Percentiles rank a stretch among this genome's conserved stretches.
phyloP scores from a whole-genome alignment of 1,140 invertebrate species.

The Mamestra configurata region DNA sequence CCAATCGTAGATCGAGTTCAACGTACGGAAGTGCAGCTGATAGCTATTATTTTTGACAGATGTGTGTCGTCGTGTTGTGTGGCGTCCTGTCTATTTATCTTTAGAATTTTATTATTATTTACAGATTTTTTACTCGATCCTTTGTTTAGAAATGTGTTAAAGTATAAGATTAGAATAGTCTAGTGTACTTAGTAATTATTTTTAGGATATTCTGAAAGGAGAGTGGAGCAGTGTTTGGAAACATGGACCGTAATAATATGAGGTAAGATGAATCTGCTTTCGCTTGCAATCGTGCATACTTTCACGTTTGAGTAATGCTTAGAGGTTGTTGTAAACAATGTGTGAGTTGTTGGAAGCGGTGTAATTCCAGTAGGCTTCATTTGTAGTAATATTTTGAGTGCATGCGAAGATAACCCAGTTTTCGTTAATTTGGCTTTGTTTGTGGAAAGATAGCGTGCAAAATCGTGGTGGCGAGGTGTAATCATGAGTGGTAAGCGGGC shows the following conservation, averaged over 20 bases:
- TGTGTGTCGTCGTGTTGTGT: conserved; percentile 69
- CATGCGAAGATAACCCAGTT: conserved; percentile 31
- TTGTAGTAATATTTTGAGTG: neutral
- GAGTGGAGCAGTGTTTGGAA: conserved; percentile 53
- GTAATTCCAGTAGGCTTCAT: neutral
- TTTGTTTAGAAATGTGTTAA: conserved; percentile 72
- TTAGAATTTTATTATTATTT: conserved; percentile 67
- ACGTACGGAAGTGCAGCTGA: conserved; percentile 61
- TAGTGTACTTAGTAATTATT: conserved; percentile 60
- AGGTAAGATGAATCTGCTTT: conserved; percentile 72
- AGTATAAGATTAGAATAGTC: conserved; percentile 62
- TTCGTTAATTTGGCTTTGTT: conserved; percentile 32
- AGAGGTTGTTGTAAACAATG: neutral
- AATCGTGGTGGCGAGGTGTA: conserved; percentile 27
- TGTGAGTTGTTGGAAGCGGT: neutral
- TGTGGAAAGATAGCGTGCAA: conserved; percentile 34
- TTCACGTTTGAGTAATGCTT: conserved; percentile 50
- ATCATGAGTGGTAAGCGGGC: conserved; percentile 11
- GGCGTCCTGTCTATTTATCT: conserved; percentile 79
- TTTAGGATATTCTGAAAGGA: conserved; percentile 58
- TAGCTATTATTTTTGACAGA: conserved; percentile 57
- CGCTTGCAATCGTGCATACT: conserved; percentile 57
- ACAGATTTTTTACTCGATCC: conserved; percentile 60
- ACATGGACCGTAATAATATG: conserved; percentile 81
- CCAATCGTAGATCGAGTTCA: conserved; percentile 57